Base-by-base conservation (phyloP, 2,797 vertebrate genomes). In the Pyrocephalus nanus region DNA sequence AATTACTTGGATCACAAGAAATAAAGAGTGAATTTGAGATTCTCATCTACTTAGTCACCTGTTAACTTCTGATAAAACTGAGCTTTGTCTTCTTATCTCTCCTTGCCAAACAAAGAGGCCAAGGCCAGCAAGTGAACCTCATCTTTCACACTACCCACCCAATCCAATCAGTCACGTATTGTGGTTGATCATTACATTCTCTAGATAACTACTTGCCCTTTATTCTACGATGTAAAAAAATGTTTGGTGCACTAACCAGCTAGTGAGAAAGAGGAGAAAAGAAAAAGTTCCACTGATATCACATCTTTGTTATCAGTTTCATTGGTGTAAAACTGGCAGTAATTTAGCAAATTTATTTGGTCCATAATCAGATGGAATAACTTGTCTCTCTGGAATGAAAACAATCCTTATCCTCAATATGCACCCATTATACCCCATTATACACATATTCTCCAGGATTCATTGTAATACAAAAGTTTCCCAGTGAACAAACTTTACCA, bases 151-250 rank as follows among this genome's bases (percentile, higher is more conserved):
- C 89, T 34, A 57, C 78, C 58, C 89, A 53, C 72, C 66, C 62
- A 92, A 93, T 91, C 80, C 95, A 96, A 96, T 95, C 92, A 91
- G 95, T 96, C 95, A 97, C 87, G 3, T 93, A 96, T 93, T 96
- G 79, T 60, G 92, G 96, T 96, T 96, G 95, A 96, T 96, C 91
- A 96, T 96, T 96, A 96, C 53, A 90, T 93, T 88, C 89, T 74
- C 79, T 62, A 75, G 89, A 85, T 86, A 96, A 93, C 89, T 69
- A 53, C 51, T 86, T 45, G 58, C 55, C 54, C n/a, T 90, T 62
- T 75, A 58, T 88, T 81, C 79, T 45, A 16, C 8, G 16, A 58
- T n/a, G 60, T 40, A 65, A 88, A 67, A 92, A 92, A 72, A 81
- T 10, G 6, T 62, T 90, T 51, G n/a, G 16, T 26, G 18, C 4